A percentile compares a stretch with the other conserved stretches of the same genome.
phyloP scores from a whole-genome alignment of 2,113 vertebrate species.

The Zosterops japonicus region DNA sequence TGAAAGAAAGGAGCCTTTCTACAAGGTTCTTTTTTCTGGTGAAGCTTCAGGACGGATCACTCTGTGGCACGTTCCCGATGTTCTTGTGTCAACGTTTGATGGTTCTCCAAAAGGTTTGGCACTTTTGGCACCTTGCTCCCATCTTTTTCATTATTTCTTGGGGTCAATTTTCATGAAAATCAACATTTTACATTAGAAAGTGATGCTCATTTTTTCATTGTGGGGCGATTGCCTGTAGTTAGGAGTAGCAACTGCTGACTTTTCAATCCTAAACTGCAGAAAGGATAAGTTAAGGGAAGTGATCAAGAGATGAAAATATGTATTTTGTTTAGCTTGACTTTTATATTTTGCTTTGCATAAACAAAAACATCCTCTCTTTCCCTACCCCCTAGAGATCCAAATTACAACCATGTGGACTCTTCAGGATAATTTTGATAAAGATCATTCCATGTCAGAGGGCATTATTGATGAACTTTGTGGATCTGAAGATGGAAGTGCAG shows the following conservation, averaged over 20 bases:
- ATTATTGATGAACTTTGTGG: slow-evolving; percentile 61
- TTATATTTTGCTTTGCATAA: background rate
- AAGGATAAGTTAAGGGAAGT: background rate
- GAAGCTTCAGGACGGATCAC: slow-evolving; percentile 77
- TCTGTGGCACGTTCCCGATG: slow-evolving; percentile 82
- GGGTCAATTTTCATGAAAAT: background rate
- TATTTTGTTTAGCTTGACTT: background rate
- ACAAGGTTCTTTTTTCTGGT: slow-evolving; percentile 80
- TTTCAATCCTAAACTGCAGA: background rate
- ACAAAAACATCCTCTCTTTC: background rate
- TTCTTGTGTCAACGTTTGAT: slow-evolving; percentile 74
- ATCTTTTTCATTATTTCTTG: background rate
- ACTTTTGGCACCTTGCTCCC: background rate
- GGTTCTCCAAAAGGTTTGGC: slow-evolving; percentile 77
- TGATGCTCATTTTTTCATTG: background rate
- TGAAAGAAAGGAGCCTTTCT: slow-evolving; percentile 83
- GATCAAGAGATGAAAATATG: background rate
- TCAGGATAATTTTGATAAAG: slow-evolving; percentile 75
- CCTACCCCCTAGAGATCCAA: slow-evolving; percentile 67
- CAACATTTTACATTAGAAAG: background rate
- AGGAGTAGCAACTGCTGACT: background rate
- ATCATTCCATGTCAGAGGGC: slow-evolving; percentile 51
- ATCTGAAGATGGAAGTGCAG: background rate
- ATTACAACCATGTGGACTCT: slow-evolving; percentile 69
- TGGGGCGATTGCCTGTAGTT: background rate